phyloP scores from a whole-genome alignment of 2,797 vertebrate species.

The Paguma larvata region DNA sequence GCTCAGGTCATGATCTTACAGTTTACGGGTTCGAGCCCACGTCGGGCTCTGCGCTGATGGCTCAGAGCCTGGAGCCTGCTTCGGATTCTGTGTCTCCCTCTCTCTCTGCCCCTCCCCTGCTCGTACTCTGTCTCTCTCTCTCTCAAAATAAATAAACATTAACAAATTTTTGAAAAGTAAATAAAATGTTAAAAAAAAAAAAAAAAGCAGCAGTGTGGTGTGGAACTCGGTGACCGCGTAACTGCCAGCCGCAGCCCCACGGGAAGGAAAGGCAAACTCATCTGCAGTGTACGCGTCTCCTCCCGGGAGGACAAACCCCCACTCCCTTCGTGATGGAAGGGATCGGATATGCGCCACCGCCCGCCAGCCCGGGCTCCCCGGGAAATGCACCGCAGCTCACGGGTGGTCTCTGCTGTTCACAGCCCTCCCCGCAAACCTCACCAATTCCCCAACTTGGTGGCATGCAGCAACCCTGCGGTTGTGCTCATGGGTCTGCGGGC shows the following conservation, averaged over 20 bases:
- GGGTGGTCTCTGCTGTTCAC: background rate
- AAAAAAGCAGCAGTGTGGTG: background rate
- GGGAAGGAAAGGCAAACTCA: background rate
- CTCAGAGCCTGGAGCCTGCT: no score
- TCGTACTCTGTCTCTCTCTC: no score
- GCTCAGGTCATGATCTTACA: rapidly evolving
- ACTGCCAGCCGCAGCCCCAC: background rate
- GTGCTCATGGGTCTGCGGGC: background rate
- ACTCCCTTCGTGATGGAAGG: background rate
- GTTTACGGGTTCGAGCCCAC: rapidly evolving
- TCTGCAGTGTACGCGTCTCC: background rate
- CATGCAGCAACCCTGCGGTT: background rate
- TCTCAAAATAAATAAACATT: no score
- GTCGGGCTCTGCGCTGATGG: no score
- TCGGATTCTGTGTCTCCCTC: no score
- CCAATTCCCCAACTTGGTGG: background rate
- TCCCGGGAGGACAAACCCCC: background rate
- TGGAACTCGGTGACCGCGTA: no score
- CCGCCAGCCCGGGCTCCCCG: background rate
- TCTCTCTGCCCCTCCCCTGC: no score
- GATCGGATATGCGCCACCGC: background rate
- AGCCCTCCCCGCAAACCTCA: background rate
- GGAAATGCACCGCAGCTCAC: background rate
- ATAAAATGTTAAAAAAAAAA: no score
- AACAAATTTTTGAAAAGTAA: no score